phyloP scores from a whole-genome alignment of 2,113 vertebrate genomes.

The Speoplatyrhinus poulsoni region DNA sequence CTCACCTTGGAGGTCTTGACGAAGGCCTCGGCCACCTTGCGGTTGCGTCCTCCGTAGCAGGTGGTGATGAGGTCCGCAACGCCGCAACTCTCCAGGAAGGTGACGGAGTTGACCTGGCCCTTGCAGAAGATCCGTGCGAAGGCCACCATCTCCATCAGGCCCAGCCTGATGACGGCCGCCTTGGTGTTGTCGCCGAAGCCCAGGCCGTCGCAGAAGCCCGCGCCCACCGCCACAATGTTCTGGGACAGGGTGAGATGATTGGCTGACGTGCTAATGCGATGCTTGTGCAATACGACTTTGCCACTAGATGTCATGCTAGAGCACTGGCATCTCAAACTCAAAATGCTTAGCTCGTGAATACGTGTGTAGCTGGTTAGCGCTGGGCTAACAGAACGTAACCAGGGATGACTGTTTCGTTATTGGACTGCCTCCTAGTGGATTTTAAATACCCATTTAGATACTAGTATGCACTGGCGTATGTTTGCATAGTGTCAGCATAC shows the following conservation, averaged over 20 bases:
- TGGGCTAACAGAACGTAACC: too few species aligned
- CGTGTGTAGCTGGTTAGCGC: too few species aligned
- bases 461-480: too few species aligned
- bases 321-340: too few species aligned
- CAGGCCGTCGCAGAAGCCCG: constrained; percentile 86
- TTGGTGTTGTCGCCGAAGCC: constrained; percentile 86
- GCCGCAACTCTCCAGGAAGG: constrained; percentile 88
- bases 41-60: constrained; percentile 87
- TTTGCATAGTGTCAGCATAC: too few species aligned
- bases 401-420: too few species aligned
- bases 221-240: constrained; percentile 87
- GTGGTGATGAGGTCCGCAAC: constrained; percentile 88
- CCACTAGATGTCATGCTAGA: too few species aligned
- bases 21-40: constrained; percentile 85
- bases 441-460: too few species aligned
- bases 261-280: background rate
- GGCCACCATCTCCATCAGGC: constrained; percentile 89
- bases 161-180: constrained; percentile 85
- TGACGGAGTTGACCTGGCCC: constrained; percentile 66
- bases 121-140: constrained; percentile 85
- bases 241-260: constrained; percentile 33
- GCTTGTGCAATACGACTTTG: too few species aligned
- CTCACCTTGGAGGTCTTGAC: constrained; percentile 80
- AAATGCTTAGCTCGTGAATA: too few species aligned
- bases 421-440: too few species aligned